Percentiles rank a stretch among this genome's conserved stretches.
Conservation (phyloP, 2,888 invertebrate genomes). For the Drosophila mimetica region DNA sequence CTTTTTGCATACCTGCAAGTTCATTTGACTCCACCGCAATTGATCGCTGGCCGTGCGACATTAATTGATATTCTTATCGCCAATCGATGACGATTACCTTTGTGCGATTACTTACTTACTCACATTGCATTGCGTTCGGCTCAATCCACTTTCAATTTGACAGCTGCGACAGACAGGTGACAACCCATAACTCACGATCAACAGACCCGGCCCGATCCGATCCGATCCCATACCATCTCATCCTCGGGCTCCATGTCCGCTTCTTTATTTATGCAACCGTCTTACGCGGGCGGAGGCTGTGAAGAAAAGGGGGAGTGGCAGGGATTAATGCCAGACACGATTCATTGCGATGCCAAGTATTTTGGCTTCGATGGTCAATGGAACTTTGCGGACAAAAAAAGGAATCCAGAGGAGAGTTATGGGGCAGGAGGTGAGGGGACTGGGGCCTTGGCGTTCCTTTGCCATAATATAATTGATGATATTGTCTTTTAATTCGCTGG, state of each 20-base stretch:
- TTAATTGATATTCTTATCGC: constrained; percentile 84
- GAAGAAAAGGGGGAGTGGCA: constrained; percentile 14
- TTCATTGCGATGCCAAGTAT: constrained; percentile 58
- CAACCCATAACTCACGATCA: constrained; percentile 83
- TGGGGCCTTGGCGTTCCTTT: constrained; percentile 61
- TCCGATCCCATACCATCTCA: constrained; percentile 9
- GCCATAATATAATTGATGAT: constrained; percentile 84
- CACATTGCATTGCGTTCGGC: constrained; percentile 44
- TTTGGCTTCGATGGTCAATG: constrained; percentile 50
- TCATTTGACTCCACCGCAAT: constrained; percentile 34
- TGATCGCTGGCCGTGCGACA: constrained; percentile 57
- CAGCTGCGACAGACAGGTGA: constrained; percentile 84
- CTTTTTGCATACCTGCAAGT: not conserved
- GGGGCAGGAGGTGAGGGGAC: constrained; percentile 16
- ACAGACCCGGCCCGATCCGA: constrained; percentile 19
- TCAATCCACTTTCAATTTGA: constrained; percentile 85
- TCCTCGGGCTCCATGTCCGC: constrained; percentile 70
- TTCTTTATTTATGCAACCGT: constrained; percentile 70
- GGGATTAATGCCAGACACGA: constrained; percentile 73
- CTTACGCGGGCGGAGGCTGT: constrained; percentile 29
- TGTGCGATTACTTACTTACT: constrained; percentile 67
- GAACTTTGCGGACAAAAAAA: constrained; percentile 47
- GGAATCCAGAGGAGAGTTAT: constrained; percentile 21
- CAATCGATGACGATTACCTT: constrained; percentile 81
- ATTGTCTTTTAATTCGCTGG: constrained; percentile 84